Evolutionary conservation across 2,797 vertebrate species (phyloP), one percentile per base, ranked within the genome.

Genomic region (Limnodromus scolopaceus): DNA sequence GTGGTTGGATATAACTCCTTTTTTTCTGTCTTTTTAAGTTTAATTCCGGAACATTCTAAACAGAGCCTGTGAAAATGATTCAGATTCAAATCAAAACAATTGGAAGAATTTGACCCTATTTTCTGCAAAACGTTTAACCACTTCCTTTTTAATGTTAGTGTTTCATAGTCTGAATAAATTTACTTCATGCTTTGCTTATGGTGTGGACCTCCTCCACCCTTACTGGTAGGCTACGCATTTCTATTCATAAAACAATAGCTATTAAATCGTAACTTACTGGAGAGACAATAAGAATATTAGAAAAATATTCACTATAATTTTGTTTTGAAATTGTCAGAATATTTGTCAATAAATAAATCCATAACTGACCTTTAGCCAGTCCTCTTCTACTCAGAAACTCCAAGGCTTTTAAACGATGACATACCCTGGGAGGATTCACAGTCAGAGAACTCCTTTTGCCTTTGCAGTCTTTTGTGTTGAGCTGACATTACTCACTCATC

Each of bases 391-490:
- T 68, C 53, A 82, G 43, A 87, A 93, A 49, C 23, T 91, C 27
- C 25, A 79, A 68, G 25, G 32, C 24, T 93, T 95, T 85, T 28
- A 95, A 77, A 16, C 13, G 17, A 81, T 82, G 20, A 16, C 43
- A 43, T 68, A 60, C 3, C 32, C 32, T 78, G 48, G 19, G 32
- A 95, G n/a, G 49, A 87, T 79, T 88, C 24, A 60, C 79, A 76
- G 89, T 89, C 75, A 92, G 49, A 89, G 66, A 87, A 61, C 23
- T 83, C 58, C 41, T 70, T 88, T 80, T 78, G 25, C 75, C 38
- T 79, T 89, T 85, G 38, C 28, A 71, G 39, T 49, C 82, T 96
- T 93, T 94, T 75, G 85, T 89, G 68, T 78, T 91, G 58, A 84
- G n/a, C 30, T 84, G 63, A 65, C 58, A 28, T 87, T 91, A 93